Percentiles rank a stretch among this genome's conserved stretches.
Conservation (phyloP, 2,797 vertebrate genomes). For the Megaceryle alcyon region DNA sequence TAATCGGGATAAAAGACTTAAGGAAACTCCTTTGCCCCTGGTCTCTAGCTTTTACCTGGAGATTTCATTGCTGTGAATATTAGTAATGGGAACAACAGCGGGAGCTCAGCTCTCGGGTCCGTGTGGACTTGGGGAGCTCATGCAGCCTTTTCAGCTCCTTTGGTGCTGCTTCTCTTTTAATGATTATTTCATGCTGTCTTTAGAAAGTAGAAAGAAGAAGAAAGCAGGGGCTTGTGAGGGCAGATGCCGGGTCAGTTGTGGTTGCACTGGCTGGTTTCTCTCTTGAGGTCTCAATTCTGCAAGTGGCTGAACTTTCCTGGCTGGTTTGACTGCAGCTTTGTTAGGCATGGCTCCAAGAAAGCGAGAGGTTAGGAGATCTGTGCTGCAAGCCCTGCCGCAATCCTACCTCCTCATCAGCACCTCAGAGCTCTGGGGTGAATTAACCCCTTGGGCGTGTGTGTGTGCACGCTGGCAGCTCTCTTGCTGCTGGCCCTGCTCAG, state of each 20-base stretch:
- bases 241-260: not conserved
- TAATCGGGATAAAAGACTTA: constrained; percentile 52
- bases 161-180: not conserved
- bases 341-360: not conserved
- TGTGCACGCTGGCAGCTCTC: not conserved
- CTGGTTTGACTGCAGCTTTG: not conserved
- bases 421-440: fast-evolving
- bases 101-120: not conserved
- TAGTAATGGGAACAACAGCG: not conserved
- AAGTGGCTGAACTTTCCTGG: not conserved
- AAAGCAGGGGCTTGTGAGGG: not conserved
- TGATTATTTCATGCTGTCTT: not conserved
- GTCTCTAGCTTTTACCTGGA: constrained; percentile 45
- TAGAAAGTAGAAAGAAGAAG: constrained; percentile 25
- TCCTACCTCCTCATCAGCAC: not conserved
- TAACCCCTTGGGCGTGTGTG: not conserved
- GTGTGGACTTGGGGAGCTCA: not conserved
- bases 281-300: not conserved
- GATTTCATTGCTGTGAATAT: not conserved
- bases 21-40: constrained; percentile 47
- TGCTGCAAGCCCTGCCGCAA: not conserved
- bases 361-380: constrained; percentile 9
- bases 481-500: not conserved
- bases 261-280: not conserved
- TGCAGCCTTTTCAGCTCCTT: not conserved